These are phyloP conservation scores for Craniophora ligustri DNA, from an alignment of 2,888 invertebrate genomes.

Conservation along the genomic window DNA sequence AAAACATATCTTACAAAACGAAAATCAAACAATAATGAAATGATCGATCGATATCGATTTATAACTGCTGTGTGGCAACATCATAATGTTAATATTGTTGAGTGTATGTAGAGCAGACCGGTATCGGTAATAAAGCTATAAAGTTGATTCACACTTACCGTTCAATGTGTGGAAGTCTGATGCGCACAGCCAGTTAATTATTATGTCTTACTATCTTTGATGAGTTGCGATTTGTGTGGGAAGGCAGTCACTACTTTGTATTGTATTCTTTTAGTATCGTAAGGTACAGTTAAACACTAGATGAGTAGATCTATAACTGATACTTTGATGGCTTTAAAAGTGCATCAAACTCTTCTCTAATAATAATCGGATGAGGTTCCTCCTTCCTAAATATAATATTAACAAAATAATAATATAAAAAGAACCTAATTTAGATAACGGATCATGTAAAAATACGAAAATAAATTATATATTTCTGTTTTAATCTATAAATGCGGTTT, in stretches of 20 bases:
- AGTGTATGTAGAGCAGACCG: neutral
- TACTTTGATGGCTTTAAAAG: neutral
- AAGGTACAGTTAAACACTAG: neutral
- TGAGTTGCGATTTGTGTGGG: conserved; percentile 22
- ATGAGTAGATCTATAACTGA: neutral
- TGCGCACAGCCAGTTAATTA: conserved; percentile 18
- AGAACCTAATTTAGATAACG: too few species aligned
- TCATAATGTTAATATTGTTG: neutral
- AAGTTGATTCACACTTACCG: conserved; percentile 11
- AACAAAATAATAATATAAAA: too few species aligned
- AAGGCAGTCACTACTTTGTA: conserved; percentile 7
- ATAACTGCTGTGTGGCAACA: too few species aligned
- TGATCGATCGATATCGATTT: too few species aligned
- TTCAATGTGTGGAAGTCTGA: conserved; percentile 9
- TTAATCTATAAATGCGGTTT: too few species aligned
- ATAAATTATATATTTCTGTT: too few species aligned
- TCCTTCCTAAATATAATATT: too few species aligned
- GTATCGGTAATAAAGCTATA: conserved; percentile 9
- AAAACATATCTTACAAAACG: too few species aligned
- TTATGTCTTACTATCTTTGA: conserved; percentile 11
- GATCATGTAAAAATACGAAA: too few species aligned
- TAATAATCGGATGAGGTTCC: too few species aligned
- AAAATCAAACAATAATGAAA: too few species aligned
- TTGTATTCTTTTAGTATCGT: conserved; percentile 13
- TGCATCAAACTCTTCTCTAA: neutral